phyloP scores from a whole-genome alignment of 2,113 vertebrate genomes.

The Microtus richardsoni region DNA sequence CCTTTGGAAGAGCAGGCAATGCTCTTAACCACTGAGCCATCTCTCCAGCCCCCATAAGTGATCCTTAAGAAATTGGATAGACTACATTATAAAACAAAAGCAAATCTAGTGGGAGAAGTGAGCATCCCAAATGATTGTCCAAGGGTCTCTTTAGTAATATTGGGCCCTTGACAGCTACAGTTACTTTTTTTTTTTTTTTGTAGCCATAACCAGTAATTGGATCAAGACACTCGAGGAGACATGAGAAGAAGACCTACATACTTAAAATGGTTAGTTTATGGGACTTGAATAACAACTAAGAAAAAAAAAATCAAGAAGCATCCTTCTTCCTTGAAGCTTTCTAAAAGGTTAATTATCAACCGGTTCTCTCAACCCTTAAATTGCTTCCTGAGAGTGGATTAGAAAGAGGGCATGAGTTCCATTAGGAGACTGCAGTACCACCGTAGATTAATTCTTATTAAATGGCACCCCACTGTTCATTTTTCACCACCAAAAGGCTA shows the following conservation, averaged over 20 bases:
- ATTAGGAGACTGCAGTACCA: conserved; percentile 65
- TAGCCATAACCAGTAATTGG: conserved; percentile 51
- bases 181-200: not conserved
- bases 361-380: conserved; percentile 70
- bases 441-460: conserved; percentile 75
- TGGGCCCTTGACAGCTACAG: not conserved
- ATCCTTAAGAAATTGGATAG: not conserved
- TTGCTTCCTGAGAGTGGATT: conserved; percentile 72
- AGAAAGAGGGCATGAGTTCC: conserved; percentile 68
- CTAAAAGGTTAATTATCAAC: conserved; percentile 79
- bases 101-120: not conserved
- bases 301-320: conserved; percentile 5
- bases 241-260: conserved; percentile 49
- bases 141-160: not conserved
- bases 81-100: conserved; percentile 7
- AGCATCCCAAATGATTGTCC: not conserved
- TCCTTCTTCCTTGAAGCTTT: conserved; percentile 65
- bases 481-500: conserved; percentile 67
- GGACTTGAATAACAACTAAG: conserved; percentile 61
- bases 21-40: too few species aligned
- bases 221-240: conserved; percentile 37
- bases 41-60: not conserved
- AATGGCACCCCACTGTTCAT: conserved; percentile 68
- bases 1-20: too few species aligned
- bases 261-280: conserved; percentile 67